These are phyloP conservation scores for Tragelaphus buxtoni DNA, from an alignment of 2,113 vertebrate genomes.

Conservation along the genomic window DNA sequence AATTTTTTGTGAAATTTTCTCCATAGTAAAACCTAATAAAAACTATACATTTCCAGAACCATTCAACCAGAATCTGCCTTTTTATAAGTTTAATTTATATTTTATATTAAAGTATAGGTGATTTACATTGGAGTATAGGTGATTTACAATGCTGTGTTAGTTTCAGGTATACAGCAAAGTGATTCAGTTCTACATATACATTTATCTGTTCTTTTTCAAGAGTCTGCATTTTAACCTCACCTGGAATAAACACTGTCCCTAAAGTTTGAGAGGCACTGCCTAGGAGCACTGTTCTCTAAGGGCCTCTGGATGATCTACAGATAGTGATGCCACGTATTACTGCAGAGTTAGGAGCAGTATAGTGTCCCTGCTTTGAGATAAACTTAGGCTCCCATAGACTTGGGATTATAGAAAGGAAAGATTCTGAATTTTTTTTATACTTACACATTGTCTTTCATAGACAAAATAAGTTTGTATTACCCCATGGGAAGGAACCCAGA, in stretches of 20 bases:
- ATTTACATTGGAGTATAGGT: neutral
- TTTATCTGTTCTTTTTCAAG: neutral
- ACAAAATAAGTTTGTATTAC: neutral
- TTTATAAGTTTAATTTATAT: neutral
- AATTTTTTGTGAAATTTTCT: constrained; percentile 5
- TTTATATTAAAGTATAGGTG: neutral
- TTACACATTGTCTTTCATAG: neutral
- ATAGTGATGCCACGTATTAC: neutral
- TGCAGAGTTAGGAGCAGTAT: neutral
- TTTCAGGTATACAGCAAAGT: neutral
- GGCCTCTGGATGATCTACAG: neutral
- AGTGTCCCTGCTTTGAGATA: neutral
- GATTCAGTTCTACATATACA: neutral
- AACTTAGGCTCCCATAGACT: neutral
- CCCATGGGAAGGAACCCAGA: neutral
- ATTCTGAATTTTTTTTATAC: neutral
- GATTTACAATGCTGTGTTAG: neutral
- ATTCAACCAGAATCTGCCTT: neutral
- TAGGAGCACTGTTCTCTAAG: neutral
- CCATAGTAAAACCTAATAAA: neutral
- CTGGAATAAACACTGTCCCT: neutral
- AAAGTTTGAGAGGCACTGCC: neutral
- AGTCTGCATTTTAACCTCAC: neutral
- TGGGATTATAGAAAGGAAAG: neutral
- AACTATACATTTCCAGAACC: neutral